A percentile compares a stretch with the other conserved stretches of the same genome.
Conservation (phyloP, 2,888 invertebrate species). For the Panopea generosa region DNA sequence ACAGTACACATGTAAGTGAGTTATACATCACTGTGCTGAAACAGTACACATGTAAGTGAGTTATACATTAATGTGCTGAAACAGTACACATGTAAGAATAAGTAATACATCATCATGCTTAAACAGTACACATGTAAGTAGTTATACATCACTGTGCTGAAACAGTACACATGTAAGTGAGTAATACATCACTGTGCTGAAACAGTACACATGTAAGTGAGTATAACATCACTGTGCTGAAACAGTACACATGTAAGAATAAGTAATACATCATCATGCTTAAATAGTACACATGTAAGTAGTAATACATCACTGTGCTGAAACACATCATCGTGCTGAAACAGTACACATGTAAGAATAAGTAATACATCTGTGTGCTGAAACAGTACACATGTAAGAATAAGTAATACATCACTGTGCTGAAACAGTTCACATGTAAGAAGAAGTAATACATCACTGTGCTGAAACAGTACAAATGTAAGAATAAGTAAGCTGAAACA, state of each 20-base stretch:
- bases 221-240: constrained; percentile 79
- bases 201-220: too few relatives aligned
- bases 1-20: too few relatives aligned
- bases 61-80: background rate
- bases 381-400: too few relatives aligned
- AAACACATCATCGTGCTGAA: constrained; percentile 62
- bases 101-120: too few relatives aligned
- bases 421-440: too few relatives aligned
- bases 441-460: background rate
- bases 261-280: constrained; percentile 80
- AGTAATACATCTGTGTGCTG: background rate
- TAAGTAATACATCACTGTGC: background rate
- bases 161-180: too few relatives aligned
- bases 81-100: too few relatives aligned
- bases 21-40: background rate
- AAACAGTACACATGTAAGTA: too few relatives aligned
- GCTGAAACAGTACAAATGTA: too few relatives aligned
- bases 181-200: too few relatives aligned
- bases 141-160: too few relatives aligned
- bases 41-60: too few relatives aligned
- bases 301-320: constrained; percentile 80
- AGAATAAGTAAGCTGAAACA: constrained; percentile 74
- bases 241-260: constrained; percentile 33
- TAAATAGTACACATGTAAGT: constrained; percentile 33
- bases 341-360: background rate